Conservation (phyloP, 2,888 invertebrate species). For the Aleiodes alternator region DNA sequence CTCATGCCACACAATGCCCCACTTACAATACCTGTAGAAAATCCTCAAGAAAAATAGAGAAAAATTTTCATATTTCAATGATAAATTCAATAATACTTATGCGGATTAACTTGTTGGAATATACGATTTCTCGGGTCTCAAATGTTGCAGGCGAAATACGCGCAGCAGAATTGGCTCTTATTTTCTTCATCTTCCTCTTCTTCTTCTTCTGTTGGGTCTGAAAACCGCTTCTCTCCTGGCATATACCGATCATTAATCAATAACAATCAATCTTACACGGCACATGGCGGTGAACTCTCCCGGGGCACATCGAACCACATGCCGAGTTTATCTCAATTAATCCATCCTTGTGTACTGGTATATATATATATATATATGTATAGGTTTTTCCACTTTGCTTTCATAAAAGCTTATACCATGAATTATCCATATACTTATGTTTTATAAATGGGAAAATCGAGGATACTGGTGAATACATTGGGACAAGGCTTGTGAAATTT, state of each 20-base stretch:
- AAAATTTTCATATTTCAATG: too few relatives aligned
- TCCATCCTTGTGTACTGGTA: slow-evolving; percentile 43
- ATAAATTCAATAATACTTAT: slow-evolving; percentile 28
- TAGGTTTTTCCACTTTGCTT: slow-evolving; percentile 45
- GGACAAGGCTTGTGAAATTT: slow-evolving; percentile 33
- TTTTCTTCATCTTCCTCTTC: slow-evolving; percentile 21
- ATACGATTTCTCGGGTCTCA: slow-evolving; percentile 33
- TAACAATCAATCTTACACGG: slow-evolving; percentile 57
- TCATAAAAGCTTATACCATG: slow-evolving; percentile 11
- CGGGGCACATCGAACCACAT: slow-evolving; percentile 52
- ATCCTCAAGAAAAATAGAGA: too few relatives aligned
- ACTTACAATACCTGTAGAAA: too few relatives aligned
- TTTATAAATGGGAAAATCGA: slow-evolving; percentile 6
- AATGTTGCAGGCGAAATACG: too few relatives aligned
- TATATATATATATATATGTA: too few relatives aligned
- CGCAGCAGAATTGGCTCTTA: slow-evolving; percentile 38
- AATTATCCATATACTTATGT: background rate
- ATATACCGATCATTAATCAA: slow-evolving; percentile 58
- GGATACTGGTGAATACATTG: slow-evolving; percentile 5
- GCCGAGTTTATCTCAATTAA: slow-evolving; percentile 58
- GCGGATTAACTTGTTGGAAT: slow-evolving; percentile 53
- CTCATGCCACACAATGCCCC: too few relatives aligned
- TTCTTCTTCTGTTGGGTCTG: too few relatives aligned
- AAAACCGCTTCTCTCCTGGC: slow-evolving; percentile 47
- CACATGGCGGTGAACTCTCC: slow-evolving; percentile 36